These are phyloP conservation scores for Dasysyrphus tricinctus DNA, from an alignment of 2,888 invertebrate species.

Conservation along the genomic window DNA sequence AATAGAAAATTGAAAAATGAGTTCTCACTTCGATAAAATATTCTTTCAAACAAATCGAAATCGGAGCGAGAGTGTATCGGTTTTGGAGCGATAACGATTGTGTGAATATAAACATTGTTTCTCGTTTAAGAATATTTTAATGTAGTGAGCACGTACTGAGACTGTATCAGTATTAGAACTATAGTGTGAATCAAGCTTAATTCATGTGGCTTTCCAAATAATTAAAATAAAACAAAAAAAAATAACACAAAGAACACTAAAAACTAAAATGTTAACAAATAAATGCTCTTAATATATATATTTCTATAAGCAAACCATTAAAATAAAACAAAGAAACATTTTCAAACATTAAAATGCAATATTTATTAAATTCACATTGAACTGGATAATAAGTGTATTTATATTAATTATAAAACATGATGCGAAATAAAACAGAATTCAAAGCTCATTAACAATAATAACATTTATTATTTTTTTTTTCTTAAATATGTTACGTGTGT, in stretches of 20 bases:
- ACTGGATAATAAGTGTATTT: conserved; percentile 69
- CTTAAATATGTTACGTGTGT: conserved; percentile 36
- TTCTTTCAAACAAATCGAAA: too few relatives aligned
- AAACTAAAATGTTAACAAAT: conserved; percentile 62
- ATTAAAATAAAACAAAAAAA: conserved; percentile 3
- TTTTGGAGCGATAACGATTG: too few relatives aligned
- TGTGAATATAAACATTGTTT: too few relatives aligned
- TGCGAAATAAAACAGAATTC: conserved; percentile 41
- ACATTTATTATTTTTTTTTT: conserved; percentile 57
- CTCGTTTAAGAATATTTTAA: too few relatives aligned
- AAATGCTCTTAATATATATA: conserved; percentile 65
- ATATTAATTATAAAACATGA: conserved; percentile 64
- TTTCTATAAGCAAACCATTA: conserved; percentile 47
- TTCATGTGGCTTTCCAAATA: conserved; percentile 56
- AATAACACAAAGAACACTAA: conserved; percentile 43
- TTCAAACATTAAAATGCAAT: conserved; percentile 60
- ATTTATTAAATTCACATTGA: conserved; percentile 74
- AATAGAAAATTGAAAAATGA: too few relatives aligned
- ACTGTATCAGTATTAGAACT: too few relatives aligned
- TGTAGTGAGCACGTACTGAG: too few relatives aligned
- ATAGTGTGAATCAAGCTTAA: too few relatives aligned
- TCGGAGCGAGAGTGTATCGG: too few relatives aligned
- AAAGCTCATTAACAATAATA: conserved; percentile 44
- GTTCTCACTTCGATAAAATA: too few relatives aligned
- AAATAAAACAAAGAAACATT: conserved; percentile 43